Percentiles rank a stretch among this genome's conserved stretches.
Conservation (phyloP, 2,888 invertebrate genomes). For the Melangyna quadrimaculata region DNA sequence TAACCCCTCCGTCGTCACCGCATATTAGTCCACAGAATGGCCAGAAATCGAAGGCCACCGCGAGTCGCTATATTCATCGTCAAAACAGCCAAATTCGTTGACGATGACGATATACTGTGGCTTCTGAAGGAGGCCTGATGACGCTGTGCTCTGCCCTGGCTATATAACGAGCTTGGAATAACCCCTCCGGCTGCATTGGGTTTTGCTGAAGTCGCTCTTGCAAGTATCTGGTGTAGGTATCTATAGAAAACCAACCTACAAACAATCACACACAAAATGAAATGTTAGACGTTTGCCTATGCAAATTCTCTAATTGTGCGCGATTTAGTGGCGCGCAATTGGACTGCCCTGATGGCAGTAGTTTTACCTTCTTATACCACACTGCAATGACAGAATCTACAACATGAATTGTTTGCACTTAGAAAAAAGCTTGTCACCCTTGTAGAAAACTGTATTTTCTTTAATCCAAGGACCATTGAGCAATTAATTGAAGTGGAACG, state of each 20-base stretch:
- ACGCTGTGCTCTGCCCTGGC: not conserved
- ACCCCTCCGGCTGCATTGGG: slow-evolving; percentile 19
- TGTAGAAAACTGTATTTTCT: too few species aligned
- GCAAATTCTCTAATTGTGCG: slow-evolving; percentile 72
- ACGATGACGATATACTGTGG: slow-evolving; percentile 46
- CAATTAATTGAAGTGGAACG: too few species aligned
- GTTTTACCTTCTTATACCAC: slow-evolving; percentile 11
- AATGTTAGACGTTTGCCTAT: slow-evolving; percentile 71
- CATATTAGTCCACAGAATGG: not conserved
- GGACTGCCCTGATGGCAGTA: slow-evolving; percentile 53
- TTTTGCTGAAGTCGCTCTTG: not conserved
- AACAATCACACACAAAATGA: slow-evolving; percentile 65
- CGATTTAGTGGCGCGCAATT: slow-evolving; percentile 72
- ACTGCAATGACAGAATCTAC: slow-evolving; percentile 1
- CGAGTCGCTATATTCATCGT: slow-evolving; percentile 41
- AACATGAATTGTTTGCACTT: not conserved
- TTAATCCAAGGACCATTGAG: too few species aligned
- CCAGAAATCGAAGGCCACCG: slow-evolving; percentile 28
- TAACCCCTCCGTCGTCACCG: too few species aligned
- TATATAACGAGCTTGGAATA: slow-evolving; percentile 30
- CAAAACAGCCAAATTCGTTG: slow-evolving; percentile 67
- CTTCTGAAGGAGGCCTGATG: slow-evolving; percentile 48
- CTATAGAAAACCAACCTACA: slow-evolving; percentile 42
- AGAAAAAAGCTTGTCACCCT: too few species aligned
- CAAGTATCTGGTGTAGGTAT: slow-evolving; percentile 45